A percentile compares a stretch with the other conserved stretches of the same genome.
Evolutionary conservation across 1,140 invertebrate genomes (phyloP).

Genomic region (Riptortus pedestris): DNA sequence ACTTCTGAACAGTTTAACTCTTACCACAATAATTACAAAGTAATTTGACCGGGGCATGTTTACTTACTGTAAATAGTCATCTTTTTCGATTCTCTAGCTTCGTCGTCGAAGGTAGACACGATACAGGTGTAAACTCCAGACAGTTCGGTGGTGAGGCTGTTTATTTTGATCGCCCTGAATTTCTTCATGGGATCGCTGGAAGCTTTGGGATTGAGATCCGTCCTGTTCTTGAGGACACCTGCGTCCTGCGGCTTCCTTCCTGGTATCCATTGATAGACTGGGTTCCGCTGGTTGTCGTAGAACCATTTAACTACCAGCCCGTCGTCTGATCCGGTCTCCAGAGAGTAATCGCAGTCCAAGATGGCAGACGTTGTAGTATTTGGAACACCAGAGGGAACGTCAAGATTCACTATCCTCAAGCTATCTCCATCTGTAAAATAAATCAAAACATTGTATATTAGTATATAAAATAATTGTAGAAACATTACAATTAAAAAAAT

Average conservation of each 20-base stretch:
- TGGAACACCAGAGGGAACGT: conserved; percentile 54
- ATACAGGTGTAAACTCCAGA: conserved; percentile 61
- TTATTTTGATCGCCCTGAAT: conserved; percentile 57
- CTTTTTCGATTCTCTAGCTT: conserved; percentile 49
- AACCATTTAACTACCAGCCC: conserved; percentile 67
- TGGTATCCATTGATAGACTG: conserved; percentile 66
- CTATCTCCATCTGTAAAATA: too few relatives aligned
- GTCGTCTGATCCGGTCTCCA: conserved; percentile 40
- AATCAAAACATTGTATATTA: too few relatives aligned
- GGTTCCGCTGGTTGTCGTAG: conserved; percentile 49
- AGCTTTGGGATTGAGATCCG: conserved; percentile 56
- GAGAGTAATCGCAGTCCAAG: conserved; percentile 62
- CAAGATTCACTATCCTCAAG: conserved; percentile 52
- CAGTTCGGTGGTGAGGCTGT: conserved; percentile 54
- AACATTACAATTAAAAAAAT: too few relatives aligned
- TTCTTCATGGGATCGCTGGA: conserved; percentile 50
- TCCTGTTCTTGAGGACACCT: conserved; percentile 48
- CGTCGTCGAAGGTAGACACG: conserved; percentile 56
- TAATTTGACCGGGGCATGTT: too few relatives aligned
- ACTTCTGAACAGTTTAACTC: too few relatives aligned
- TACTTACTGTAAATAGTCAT: conserved; percentile 63
- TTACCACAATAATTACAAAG: too few relatives aligned
- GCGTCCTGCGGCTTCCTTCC: conserved; percentile 40
- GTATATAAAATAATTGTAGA: too few relatives aligned
- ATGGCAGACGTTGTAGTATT: conserved; percentile 53